Conservation (phyloP, 2,888 invertebrate species). For the Eupithecia exiguata region DNA sequence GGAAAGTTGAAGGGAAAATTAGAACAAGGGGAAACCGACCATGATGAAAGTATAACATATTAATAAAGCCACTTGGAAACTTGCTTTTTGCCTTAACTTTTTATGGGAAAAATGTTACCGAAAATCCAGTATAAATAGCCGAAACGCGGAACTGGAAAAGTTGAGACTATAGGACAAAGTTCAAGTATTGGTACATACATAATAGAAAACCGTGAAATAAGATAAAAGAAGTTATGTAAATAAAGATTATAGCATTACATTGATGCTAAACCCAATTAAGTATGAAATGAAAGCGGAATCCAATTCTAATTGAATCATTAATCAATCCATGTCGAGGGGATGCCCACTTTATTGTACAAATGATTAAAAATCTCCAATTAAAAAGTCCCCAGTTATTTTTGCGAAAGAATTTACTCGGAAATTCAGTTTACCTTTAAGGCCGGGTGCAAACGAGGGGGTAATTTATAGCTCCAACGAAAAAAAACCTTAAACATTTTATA, state of each 20-base stretch:
- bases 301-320: constrained; percentile 53
- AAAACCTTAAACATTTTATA: constrained; percentile 43
- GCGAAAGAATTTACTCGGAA: constrained; percentile 32
- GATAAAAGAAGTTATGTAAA: neutral
- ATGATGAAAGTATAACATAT: constrained; percentile 34
- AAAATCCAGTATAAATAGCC: neutral
- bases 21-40: constrained; percentile 32
- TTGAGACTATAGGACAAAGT: neutral
- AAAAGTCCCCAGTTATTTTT: constrained; percentile 47
- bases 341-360: constrained; percentile 51
- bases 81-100: neutral
- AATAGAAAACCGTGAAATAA: neutral
- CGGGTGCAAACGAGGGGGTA: constrained; percentile 41
- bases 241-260: neutral
- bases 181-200: neutral
- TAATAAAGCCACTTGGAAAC: constrained; percentile 21
- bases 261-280: constrained; percentile 6
- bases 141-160: neutral
- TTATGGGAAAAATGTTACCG: neutral
- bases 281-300: constrained; percentile 36
- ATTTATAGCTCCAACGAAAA: constrained; percentile 39
- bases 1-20: constrained; percentile 42
- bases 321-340: constrained; percentile 51
- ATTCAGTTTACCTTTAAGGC: constrained; percentile 42
- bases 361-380: constrained; percentile 54